Conservation (phyloP, 2,888 invertebrate species). For the Coenonympha glycerion region DNA sequence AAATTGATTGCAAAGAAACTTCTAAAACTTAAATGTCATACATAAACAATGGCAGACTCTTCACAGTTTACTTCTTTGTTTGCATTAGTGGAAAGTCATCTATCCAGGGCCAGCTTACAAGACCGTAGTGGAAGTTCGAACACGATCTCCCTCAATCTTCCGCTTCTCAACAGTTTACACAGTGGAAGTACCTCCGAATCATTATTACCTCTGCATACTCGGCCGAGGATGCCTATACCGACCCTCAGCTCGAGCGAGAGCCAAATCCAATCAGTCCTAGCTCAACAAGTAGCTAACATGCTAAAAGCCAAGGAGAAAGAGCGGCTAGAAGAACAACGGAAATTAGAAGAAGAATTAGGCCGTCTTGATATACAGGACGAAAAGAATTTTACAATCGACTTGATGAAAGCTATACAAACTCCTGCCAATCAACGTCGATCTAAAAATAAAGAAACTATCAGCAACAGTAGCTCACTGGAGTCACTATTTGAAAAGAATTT, state of each 20-base stretch:
- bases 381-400: conserved; percentile 49
- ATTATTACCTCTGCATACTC: conserved; percentile 33
- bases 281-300: conserved; percentile 60
- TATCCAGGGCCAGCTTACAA: conserved; percentile 52
- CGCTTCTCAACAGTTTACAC: conserved; percentile 29
- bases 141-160: conserved; percentile 32
- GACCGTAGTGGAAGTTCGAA: conserved; percentile 32
- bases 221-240: conserved; percentile 44
- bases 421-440: conserved; percentile 28
- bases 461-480: conserved; percentile 47
- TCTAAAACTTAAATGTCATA: background rate
- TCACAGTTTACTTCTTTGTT: conserved; percentile 54
- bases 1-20: background rate
- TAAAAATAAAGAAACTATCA: conserved; percentile 31
- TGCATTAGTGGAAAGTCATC: conserved; percentile 58
- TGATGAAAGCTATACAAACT: conserved; percentile 47
- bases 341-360: conserved; percentile 41
- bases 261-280: conserved; percentile 45
- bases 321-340: conserved; percentile 41
- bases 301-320: conserved; percentile 54
- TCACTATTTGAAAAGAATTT: conserved; percentile 44
- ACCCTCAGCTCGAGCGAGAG: conserved; percentile 40
- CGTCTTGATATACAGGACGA: conserved; percentile 38
- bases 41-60: conserved; percentile 56
- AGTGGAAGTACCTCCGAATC: conserved; percentile 42